Percentiles rank a stretch among this genome's conserved stretches.
phyloP scores from a whole-genome alignment of 2,888 invertebrate species.

The Ophion costatus region DNA sequence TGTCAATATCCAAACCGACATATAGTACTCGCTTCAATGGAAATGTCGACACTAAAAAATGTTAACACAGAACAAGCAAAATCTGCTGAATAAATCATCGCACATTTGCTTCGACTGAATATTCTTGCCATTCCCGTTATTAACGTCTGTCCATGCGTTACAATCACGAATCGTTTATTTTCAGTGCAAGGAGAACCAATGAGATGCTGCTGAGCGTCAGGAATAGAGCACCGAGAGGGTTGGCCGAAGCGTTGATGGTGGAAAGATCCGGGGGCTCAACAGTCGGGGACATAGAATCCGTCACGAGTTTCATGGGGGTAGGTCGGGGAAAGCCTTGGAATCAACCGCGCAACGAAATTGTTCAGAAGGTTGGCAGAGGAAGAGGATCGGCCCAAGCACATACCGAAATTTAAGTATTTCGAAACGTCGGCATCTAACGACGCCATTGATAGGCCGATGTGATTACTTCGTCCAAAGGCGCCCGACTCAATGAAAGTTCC shows the following conservation, averaged over 20 bases:
- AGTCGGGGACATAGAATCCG: slow-evolving; percentile 64
- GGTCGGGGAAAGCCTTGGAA: slow-evolving; percentile 60
- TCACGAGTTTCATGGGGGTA: slow-evolving; percentile 46
- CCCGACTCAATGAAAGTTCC: background rate
- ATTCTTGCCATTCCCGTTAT: background rate
- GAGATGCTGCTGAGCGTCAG: background rate
- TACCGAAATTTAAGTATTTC: background rate
- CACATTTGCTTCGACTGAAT: too few species aligned
- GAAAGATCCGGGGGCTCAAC: slow-evolving; percentile 51
- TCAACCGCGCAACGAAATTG: background rate
- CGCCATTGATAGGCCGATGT: background rate
- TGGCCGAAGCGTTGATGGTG: slow-evolving; percentile 59
- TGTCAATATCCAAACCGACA: too few species aligned
- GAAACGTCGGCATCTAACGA: background rate
- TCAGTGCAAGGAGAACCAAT: background rate
- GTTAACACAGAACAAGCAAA: background rate
- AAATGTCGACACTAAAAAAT: too few species aligned
- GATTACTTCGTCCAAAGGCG: background rate
- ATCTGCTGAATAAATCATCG: background rate
- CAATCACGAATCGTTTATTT: background rate
- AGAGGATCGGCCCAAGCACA: slow-evolving; percentile 33
- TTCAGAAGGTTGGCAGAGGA: slow-evolving; percentile 38
- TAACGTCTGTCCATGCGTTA: background rate
- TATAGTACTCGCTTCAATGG: too few species aligned
- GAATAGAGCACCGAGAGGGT: slow-evolving; percentile 50